Base-by-base conservation (phyloP, 2,888 invertebrate species). In the Biston stratarius region DNA sequence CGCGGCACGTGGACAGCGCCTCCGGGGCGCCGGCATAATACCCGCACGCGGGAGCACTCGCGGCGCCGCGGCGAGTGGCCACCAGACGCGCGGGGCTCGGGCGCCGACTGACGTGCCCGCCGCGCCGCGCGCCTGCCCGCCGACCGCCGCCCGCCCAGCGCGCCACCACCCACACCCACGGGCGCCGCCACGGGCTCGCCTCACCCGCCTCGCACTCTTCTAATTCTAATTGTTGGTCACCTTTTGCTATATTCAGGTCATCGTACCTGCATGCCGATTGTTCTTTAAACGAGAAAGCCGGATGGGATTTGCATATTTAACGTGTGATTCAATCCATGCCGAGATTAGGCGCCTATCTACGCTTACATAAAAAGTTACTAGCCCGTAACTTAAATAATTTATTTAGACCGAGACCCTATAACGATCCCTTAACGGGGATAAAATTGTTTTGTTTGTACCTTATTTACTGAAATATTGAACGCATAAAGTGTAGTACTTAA, bases 211-310 rank as follows among this genome's bases (percentile, higher is more conserved):
- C 81, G 77, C 76, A 80, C 82, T 72, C 80, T 80, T 86, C 84
- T 86, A 85, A 86, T 88, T 90, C 87, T 89, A 90, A 92, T 90
- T 92, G 90, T 86, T 91, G 83, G 82, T 88, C 86, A 89, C 89
- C 88, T 89, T 83, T 83, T 79, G 83, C 87, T 79, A 91, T 79
- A 91, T 89, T 79, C 91, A 90, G 91, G 91, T 90, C 91, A 91
- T 91, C 87, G 89, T 89, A 87, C 89, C 86, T 89, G 87, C 89
- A 88, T 86, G 84, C 81, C 77, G 84, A 86, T 87, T 85, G 83
- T 81, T 83, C 78, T 81, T 74, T 79, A 77, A 85, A 83, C 79
- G 75, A 80, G 80, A 86, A 84, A 82, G 74, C 79, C 78, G 78
- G 79, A 82, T 83, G 79, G 81, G 76, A 83, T 84, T 85, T 90